phyloP scores from a whole-genome alignment of 2,888 invertebrate genomes.

The Volucella inanis region DNA sequence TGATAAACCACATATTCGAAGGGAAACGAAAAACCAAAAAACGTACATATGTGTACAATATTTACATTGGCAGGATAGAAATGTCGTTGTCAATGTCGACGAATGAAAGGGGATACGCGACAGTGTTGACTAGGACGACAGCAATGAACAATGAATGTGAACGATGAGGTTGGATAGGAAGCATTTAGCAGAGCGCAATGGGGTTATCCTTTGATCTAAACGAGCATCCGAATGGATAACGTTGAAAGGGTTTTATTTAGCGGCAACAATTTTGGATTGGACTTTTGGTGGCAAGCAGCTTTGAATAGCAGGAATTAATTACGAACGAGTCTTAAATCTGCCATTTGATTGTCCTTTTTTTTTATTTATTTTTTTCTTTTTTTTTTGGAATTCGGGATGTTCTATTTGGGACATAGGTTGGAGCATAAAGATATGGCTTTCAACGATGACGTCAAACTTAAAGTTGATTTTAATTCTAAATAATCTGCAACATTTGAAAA shows the following conservation, averaged over 20 bases:
- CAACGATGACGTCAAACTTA: no score
- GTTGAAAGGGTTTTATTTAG: conserved; percentile 48
- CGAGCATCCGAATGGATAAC: conserved; percentile 69
- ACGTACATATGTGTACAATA: neutral
- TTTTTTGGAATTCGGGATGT: neutral
- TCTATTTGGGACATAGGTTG: no score
- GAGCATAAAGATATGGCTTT: no score
- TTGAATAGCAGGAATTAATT: conserved; percentile 25
- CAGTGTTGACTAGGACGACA: conserved; percentile 63
- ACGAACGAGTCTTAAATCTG: neutral
- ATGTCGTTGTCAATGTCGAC: neutral
- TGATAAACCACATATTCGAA: conserved; percentile 69
- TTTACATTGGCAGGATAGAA: conserved; percentile 35
- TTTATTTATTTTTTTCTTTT: neutral
- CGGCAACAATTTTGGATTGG: no score
- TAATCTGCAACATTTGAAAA: no score
- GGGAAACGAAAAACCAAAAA: conserved; percentile 30
- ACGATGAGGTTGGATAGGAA: conserved; percentile 65
- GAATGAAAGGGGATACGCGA: conserved; percentile 32
- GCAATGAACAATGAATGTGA: conserved; percentile 68
- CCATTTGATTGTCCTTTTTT: no score
- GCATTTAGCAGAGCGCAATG: conserved; percentile 67
- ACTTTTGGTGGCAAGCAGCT: no score
- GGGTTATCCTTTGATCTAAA: conserved; percentile 74
- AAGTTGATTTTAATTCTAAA: no score